Evolutionary conservation across 2,113 vertebrate genomes (phyloP).

Genomic region (Brachyhypopomus gauderio): DNA sequence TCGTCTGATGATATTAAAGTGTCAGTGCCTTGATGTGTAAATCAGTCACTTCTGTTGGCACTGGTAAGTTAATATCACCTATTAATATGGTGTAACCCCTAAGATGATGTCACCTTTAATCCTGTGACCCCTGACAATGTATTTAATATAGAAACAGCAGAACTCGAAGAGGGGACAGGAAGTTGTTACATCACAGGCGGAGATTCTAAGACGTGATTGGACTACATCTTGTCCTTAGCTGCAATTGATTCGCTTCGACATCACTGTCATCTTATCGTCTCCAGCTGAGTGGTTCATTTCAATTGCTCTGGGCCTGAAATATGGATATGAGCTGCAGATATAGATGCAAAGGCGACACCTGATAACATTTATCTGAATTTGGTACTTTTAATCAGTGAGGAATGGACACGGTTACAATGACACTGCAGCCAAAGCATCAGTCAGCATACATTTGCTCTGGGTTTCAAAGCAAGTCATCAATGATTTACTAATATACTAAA

Average conservation of each 20-base stretch:
- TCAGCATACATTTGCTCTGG: neutral
- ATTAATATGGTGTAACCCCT: conserved; percentile 11
- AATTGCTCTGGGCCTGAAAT: neutral
- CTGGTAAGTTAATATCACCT: conserved; percentile 6
- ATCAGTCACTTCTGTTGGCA: conserved; percentile 9
- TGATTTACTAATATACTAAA: neutral
- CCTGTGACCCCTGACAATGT: neutral
- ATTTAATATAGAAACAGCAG: neutral
- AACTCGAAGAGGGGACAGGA: neutral
- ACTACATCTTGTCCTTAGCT: neutral
- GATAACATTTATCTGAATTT: neutral
- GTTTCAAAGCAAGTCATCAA: neutral
- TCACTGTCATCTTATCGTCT: conserved; percentile 1
- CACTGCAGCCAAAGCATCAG: neutral
- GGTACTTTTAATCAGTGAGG: conserved; percentile 3
- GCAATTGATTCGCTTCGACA: neutral
- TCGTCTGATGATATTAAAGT: neutral
- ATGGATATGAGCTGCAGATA: neutral
- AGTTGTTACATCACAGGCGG: neutral
- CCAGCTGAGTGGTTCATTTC: neutral
- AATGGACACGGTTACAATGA: neutral
- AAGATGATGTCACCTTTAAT: neutral
- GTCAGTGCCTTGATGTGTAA: conserved; percentile 19
- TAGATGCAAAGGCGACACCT: neutral
- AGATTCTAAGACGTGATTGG: conserved; percentile 7